phyloP scores from a whole-genome alignment of 1,140 invertebrate genomes.

The Bathynomus jamesi region DNA sequence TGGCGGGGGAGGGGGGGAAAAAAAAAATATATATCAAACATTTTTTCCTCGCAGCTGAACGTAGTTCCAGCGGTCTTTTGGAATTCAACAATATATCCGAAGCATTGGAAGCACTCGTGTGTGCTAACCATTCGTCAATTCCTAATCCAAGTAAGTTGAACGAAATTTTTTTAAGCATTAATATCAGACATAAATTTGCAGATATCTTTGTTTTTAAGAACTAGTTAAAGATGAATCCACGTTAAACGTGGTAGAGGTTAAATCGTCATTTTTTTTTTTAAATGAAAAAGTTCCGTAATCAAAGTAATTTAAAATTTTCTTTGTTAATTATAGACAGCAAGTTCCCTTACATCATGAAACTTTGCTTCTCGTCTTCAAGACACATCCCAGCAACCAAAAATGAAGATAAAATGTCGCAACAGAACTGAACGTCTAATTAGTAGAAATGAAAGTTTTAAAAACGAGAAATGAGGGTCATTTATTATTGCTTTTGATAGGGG shows the following conservation, averaged over 20 bases:
- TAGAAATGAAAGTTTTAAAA: too few species aligned
- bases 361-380: slow-evolving; percentile 66
- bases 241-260: not conserved
- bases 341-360: slow-evolving; percentile 94
- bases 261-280: not conserved
- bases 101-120: slow-evolving; percentile 86
- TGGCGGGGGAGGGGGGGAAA: slow-evolving; percentile 16
- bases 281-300: not conserved
- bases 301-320: slow-evolving; percentile 22
- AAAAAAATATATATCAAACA: slow-evolving; percentile 8
- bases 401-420: not conserved
- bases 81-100: slow-evolving; percentile 85
- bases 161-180: not conserved
- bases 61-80: slow-evolving; percentile 80
- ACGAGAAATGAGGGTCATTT: too few species aligned
- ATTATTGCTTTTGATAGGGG: too few species aligned
- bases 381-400: not conserved
- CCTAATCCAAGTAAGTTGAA: slow-evolving; percentile 59
- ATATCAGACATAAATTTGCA: slow-evolving; percentile 4
- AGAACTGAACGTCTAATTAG: too few species aligned
- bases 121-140: slow-evolving; percentile 90
- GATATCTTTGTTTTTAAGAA: not conserved
- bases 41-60: slow-evolving; percentile 45
- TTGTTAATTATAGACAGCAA: slow-evolving; percentile 66
- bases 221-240: not conserved